Base-by-base conservation (phyloP, 2,113 vertebrate species). In the Scomber japonicus region DNA sequence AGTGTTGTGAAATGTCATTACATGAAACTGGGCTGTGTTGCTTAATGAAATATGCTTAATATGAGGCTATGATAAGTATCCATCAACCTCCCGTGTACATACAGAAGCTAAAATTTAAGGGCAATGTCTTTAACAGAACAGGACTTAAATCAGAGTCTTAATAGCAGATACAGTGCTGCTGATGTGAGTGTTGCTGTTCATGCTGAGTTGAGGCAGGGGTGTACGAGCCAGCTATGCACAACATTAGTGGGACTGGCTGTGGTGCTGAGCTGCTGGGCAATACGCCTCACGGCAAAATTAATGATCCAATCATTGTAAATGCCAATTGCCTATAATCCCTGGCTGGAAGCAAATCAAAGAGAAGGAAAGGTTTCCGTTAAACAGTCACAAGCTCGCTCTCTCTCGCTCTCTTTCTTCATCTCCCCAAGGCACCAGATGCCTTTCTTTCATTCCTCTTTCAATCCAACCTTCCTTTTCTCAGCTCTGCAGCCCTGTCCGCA, bases 371-470 rank as follows among this genome's bases (percentile, higher is more conserved):
- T 94, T 94, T 94, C 94, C 88, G 85, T 94, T 94, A 93, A 95
- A 96, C 93, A 95, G 95, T 95, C 95, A 94, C 95, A 96, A 95
- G 93, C 93, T 92, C 91, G 87, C 89, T 82, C 89, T 90, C 92
- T 88, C 89, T 80, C 89, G 53, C 86, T 80, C 67, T 69, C 82
- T 90, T 83, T 89, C 89, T 91, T 90, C 83, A 51, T 83, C 88
- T 87, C 88, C 73, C 74, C 77, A 59, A 85, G 91, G 95, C 96
- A 98, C 96, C 97, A 99, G 97, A 98, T 98, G 98, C 96, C 96
- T 96, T 96, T 96, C 90, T 93, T 95, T 95, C 93, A 95, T 89
- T 89, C 83, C 88, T 87, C 87, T 91, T 89, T 89, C 81, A 81
- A 91, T 79, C 86, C 55, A 80, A 70, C 77, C 84, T 88, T 88